Conservation (phyloP, 2,797 vertebrate genomes). For the Xenops minutus region DNA sequence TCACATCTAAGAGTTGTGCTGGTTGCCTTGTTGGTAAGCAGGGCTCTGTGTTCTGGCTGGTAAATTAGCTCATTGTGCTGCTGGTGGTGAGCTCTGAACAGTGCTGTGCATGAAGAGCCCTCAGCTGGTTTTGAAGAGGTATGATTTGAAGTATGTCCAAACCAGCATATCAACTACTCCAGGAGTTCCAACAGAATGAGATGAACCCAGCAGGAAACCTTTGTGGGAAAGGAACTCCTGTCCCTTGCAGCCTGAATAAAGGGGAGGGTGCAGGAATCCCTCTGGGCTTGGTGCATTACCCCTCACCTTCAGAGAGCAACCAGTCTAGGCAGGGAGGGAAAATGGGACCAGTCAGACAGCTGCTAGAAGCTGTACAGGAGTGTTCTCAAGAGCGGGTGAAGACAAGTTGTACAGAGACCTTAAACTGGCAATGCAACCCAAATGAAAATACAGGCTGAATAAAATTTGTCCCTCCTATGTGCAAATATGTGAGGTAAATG, state of each 20-base stretch:
- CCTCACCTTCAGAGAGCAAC: not conserved
- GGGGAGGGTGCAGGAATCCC: not conserved
- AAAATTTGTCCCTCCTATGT: not conserved
- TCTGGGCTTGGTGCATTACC: not conserved
- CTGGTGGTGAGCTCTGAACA: not conserved
- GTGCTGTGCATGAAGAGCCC: not conserved
- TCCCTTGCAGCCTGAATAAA: not conserved
- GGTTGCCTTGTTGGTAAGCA: not conserved
- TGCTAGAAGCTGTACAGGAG: not conserved
- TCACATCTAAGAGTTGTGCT: not conserved
- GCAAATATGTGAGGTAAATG: not conserved
- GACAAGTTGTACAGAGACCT: not conserved
- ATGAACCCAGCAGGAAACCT: not conserved
- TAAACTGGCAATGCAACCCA: accelerated
- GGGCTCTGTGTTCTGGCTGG: not conserved
- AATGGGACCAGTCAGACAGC: not conserved
- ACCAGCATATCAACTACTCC: not conserved
- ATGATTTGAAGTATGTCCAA: not conserved
- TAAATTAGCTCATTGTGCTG: not conserved
- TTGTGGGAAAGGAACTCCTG: not conserved
- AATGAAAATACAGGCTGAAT: not conserved
- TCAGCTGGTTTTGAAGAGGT: not conserved
- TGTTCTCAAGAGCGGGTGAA: not conserved
- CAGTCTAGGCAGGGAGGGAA: not conserved
- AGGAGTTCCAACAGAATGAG: not conserved